phyloP scores from a whole-genome alignment of 2,888 invertebrate species.

The Pristionchus exspectatus region DNA sequence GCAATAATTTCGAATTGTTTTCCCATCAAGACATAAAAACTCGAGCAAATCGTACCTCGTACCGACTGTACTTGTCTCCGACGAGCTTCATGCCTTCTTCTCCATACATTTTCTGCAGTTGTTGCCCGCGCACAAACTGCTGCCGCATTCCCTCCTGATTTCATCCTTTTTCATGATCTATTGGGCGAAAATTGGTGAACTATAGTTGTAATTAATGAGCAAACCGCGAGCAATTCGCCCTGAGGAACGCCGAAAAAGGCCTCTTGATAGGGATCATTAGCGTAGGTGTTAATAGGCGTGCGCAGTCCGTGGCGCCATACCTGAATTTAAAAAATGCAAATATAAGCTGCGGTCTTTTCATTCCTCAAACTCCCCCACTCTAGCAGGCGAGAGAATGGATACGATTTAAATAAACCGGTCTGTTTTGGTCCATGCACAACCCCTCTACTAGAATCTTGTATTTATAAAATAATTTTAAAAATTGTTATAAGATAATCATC shows the following conservation, averaged over 20 bases:
- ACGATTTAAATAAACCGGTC: too few relatives aligned
- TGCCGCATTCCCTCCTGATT: conserved; percentile 41
- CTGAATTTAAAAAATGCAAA: too few relatives aligned
- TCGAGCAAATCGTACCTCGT: neutral
- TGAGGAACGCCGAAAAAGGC: neutral
- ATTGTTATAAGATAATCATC: too few relatives aligned
- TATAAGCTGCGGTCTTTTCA: too few relatives aligned
- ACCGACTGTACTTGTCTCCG: neutral
- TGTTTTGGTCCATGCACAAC: too few relatives aligned
- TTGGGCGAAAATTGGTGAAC: neutral
- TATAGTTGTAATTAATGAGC: too few relatives aligned
- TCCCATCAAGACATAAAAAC: neutral
- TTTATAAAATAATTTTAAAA: too few relatives aligned
- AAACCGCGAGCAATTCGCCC: neutral
- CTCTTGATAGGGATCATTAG: neutral
- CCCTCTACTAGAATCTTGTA: too few relatives aligned
- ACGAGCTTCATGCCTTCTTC: neutral
- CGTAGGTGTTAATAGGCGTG: neutral
- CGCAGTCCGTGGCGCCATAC: neutral
- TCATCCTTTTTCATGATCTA: neutral
- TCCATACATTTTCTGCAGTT: conserved; percentile 23
- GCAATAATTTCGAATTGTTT: neutral
- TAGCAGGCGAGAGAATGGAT: too few relatives aligned
- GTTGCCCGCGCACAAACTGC: conserved; percentile 22
- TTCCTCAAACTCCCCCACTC: too few relatives aligned